Evolutionary conservation across 2,888 invertebrate species (phyloP).

Genomic region (Malthinus flaveolus): DNA sequence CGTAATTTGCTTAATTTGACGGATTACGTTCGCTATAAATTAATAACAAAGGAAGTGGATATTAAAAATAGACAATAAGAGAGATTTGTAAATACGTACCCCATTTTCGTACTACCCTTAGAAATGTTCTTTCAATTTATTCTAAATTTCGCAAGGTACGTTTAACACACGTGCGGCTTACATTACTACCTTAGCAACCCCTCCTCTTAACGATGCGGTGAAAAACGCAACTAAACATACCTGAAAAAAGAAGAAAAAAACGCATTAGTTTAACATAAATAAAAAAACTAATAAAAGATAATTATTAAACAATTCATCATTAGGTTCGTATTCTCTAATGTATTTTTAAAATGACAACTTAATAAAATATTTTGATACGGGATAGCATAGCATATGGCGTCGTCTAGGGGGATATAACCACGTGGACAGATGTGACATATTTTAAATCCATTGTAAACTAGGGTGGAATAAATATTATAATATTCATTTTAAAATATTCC

Average conservation of each 20-base stretch:
- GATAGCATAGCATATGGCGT: slow-evolving; percentile 35
- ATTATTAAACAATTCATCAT: slow-evolving; percentile 22
- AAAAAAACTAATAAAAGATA: not conserved
- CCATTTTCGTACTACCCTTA: no score
- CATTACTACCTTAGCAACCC: no score
- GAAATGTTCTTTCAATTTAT: no score
- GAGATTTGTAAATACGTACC: no score
- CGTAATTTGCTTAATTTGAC: no score
- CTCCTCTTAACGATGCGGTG: not conserved
- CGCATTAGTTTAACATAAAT: slow-evolving; percentile 1
- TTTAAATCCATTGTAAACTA: slow-evolving; percentile 36
- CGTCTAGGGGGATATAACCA: slow-evolving; percentile 39
- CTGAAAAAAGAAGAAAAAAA: slow-evolving; percentile 16
- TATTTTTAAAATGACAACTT: slow-evolving; percentile 27
- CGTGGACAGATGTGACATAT: slow-evolving; percentile 41
- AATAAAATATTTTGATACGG: slow-evolving; percentile 32
- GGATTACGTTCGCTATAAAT: no score
- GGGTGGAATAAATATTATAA: slow-evolving; percentile 28
- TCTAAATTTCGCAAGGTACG: no score
- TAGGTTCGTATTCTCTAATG: slow-evolving; percentile 9
- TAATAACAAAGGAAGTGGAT: no score
- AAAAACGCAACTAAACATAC: slow-evolving; percentile 5
- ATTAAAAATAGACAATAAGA: no score
- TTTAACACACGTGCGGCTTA: no score
- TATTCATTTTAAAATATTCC: slow-evolving; percentile 15